These are phyloP conservation scores for Leptobrachium ailaonicum DNA, from an alignment of 2,113 vertebrate species.

Conservation along the genomic window DNA sequence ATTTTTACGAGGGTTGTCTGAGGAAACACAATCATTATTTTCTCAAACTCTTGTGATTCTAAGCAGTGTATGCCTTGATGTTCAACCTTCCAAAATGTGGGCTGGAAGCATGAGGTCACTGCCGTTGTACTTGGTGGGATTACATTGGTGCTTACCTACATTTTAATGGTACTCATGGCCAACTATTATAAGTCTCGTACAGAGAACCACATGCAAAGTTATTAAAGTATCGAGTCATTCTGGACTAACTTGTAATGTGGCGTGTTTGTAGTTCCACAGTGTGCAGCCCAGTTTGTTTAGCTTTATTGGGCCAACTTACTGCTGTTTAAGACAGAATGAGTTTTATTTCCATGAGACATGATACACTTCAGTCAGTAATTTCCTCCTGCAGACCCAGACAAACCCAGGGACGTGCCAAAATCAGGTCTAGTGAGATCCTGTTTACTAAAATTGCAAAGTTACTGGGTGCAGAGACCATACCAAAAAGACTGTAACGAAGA, in stretches of 20 bases:
- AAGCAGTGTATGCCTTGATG: constrained; percentile 30
- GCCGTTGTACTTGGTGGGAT: too few species aligned
- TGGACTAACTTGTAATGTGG: not conserved
- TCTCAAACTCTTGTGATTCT: constrained; percentile 23
- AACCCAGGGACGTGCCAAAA: not conserved
- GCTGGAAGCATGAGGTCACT: not conserved
- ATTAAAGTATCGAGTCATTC: not conserved
- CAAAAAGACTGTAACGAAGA: not conserved
- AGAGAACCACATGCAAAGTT: not conserved
- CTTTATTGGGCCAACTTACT: not conserved
- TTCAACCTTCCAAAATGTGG: not conserved
- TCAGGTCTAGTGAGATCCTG: not conserved
- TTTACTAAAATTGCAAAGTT: not conserved
- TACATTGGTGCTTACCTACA: constrained; percentile 24
- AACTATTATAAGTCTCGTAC: constrained; percentile 2
- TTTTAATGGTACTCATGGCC: not conserved
- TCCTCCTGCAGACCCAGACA: not conserved
- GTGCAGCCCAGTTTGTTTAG: not conserved
- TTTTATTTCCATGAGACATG: not conserved
- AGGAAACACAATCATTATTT: constrained; percentile 28
- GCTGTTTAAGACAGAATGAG: not conserved
- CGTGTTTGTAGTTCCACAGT: constrained; percentile 6
- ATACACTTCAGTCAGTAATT: not conserved
- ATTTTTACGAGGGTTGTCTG: constrained; percentile 45
- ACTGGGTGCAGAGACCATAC: not conserved